Evolutionary conservation across 1,140 invertebrate species (phyloP).

Genomic region (Schlechtendalia chinensis): DNA sequence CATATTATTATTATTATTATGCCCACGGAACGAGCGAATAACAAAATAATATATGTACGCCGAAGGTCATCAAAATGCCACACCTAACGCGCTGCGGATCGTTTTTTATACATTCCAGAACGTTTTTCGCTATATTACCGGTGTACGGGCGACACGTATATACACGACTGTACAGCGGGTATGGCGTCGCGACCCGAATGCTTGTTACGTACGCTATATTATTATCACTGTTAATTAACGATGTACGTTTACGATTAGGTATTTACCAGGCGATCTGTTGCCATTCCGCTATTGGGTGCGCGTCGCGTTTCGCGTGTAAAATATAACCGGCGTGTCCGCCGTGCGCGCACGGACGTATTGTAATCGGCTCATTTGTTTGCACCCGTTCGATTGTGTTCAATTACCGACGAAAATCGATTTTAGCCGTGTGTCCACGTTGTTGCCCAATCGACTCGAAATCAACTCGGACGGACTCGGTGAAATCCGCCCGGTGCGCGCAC

Average conservation of each 20-base stretch:
- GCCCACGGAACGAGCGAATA: slow-evolving; percentile 3
- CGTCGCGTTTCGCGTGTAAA: slow-evolving; percentile 13
- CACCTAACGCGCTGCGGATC: slow-evolving; percentile 35
- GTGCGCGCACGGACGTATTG: too few species aligned
- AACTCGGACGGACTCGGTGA: too few species aligned
- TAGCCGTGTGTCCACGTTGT: neutral
- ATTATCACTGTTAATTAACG: slow-evolving; percentile 10
- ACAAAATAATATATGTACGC: slow-evolving; percentile 37
- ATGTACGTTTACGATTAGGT: neutral
- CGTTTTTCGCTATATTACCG: slow-evolving; percentile 19
- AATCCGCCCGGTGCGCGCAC: too few species aligned
- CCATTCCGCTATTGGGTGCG: neutral
- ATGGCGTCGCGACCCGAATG: too few species aligned
- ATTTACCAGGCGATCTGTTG: neutral
- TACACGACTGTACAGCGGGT: too few species aligned
- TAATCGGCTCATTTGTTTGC: slow-evolving; percentile 2
- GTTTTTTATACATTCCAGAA: slow-evolving; percentile 49
- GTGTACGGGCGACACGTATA: too few species aligned
- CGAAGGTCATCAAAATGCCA: slow-evolving; percentile 45
- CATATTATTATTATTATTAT: slow-evolving; percentile 12
- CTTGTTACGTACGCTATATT: neutral
- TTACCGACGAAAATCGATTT: neutral
- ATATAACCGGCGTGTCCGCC: neutral
- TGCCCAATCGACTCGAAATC: too few species aligned
- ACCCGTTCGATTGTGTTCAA: neutral